Evolutionary conservation across 1,140 invertebrate genomes (phyloP).

Genomic region (Cephus cinctus): DNA sequence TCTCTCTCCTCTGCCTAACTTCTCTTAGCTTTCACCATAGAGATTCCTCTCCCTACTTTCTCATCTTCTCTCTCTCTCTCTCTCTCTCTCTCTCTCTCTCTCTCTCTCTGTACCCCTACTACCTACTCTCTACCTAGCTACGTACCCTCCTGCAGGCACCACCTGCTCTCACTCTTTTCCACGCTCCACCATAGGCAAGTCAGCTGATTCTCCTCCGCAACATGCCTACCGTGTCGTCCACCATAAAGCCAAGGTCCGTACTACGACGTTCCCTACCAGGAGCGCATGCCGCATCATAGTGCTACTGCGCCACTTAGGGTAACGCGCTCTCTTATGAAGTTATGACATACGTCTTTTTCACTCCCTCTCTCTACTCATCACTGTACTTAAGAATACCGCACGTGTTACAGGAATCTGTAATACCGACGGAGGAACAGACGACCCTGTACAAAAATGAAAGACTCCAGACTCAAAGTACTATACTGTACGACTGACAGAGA

Average conservation of each 20-base stretch:
- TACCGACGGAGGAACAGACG: background rate
- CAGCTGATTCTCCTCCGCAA: slow-evolving; percentile 30
- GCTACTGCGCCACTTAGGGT: background rate
- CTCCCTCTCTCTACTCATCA: background rate
- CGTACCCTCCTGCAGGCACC: slow-evolving; percentile 2
- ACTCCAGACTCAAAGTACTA: too few species aligned
- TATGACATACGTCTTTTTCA: background rate
- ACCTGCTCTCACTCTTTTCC: background rate
- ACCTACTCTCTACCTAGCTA: background rate
- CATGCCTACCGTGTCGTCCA: slow-evolving; percentile 7
- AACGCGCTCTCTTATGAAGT: background rate
- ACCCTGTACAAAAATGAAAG: background rate
- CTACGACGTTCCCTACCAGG: slow-evolving; percentile 3
- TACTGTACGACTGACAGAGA: too few species aligned
- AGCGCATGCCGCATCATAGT: slow-evolving; percentile 18
- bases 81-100: background rate
- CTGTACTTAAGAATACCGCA: background rate
- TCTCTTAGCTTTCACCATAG: background rate
- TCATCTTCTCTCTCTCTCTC: background rate
- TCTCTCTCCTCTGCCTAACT: slow-evolving; percentile 1
- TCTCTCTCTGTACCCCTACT: background rate
- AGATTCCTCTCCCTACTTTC: background rate
- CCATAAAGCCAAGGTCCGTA: slow-evolving; percentile 33
- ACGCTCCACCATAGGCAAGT: slow-evolving; percentile 17
- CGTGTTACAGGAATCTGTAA: background rate